Evolutionary conservation across 2,113 vertebrate genomes (phyloP).

Genomic region (Pituophis catenifer): DNA sequence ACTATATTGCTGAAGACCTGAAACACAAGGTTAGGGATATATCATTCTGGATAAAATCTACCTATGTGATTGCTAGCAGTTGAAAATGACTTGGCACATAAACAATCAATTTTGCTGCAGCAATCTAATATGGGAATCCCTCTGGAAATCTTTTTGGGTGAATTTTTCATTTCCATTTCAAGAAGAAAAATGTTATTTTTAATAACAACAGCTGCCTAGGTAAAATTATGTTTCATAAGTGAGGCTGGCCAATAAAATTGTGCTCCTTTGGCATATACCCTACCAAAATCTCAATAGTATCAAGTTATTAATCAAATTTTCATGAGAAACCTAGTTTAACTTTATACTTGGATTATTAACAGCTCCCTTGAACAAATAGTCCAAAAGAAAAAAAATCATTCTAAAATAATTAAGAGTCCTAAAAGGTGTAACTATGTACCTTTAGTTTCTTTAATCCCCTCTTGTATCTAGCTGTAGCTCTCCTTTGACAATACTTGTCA

Average conservation of each 20-base stretch:
- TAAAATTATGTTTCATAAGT: background rate
- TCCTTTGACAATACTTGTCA: background rate
- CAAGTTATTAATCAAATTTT: background rate
- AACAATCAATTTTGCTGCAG: background rate
- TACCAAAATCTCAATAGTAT: background rate
- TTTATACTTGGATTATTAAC: background rate
- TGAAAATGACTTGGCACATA: background rate
- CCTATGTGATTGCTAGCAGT: background rate
- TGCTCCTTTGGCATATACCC: background rate
- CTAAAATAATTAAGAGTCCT: background rate
- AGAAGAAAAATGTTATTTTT: background rate
- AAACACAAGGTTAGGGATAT: background rate
- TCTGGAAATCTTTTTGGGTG: background rate
- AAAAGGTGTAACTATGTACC: background rate
- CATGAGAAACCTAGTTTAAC: background rate
- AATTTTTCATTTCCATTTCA: background rate
- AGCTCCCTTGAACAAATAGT: background rate
- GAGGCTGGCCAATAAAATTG: slow-evolving; percentile 23
- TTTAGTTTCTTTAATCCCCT: background rate
- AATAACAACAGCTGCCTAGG: background rate
- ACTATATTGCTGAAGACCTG: background rate
- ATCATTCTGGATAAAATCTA: background rate
- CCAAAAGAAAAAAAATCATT: background rate
- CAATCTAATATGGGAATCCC: background rate
- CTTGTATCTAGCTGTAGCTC: background rate